Evolutionary conservation across 2,797 vertebrate species (phyloP).

Genomic region (Mormyrus hasselquistii): DNA sequence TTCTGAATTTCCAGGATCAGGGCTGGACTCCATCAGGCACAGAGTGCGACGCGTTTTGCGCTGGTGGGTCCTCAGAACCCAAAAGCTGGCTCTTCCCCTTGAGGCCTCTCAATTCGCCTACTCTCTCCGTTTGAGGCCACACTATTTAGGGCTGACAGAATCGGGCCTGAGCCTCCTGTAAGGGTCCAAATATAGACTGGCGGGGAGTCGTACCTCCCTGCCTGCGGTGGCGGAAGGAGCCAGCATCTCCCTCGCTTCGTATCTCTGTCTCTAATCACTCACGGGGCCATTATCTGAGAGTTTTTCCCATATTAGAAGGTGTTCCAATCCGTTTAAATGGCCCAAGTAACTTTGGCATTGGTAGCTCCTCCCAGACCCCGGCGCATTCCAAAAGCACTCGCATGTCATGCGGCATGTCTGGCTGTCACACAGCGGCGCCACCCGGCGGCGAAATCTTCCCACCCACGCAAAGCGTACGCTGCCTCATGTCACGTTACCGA

Average conservation of each 20-base stretch:
- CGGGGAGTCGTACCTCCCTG: slow-evolving; percentile 15
- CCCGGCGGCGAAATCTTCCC: background rate
- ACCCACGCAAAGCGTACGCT: background rate
- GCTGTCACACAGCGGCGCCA: background rate
- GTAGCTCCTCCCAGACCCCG: background rate
- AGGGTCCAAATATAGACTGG: slow-evolving; percentile 46
- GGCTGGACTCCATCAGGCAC: background rate
- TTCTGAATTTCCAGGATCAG: background rate
- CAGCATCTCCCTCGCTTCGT: background rate
- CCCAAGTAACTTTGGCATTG: background rate
- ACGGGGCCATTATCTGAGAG: background rate
- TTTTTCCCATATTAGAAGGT: background rate
- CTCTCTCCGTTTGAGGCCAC: slow-evolving; percentile 41
- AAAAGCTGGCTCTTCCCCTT: background rate
- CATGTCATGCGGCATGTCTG: background rate
- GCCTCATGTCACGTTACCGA: background rate
- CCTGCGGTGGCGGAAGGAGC: slow-evolving; percentile 27
- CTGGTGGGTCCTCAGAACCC: background rate
- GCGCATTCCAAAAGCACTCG: background rate
- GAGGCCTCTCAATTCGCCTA: background rate
- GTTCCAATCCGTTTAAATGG: background rate
- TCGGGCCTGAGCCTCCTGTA: slow-evolving; percentile 50
- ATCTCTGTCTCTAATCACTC: background rate
- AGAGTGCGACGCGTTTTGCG: background rate
- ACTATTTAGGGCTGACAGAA: slow-evolving; percentile 55